These are phyloP conservation scores for Anguilla japonica DNA, from an alignment of 2,113 vertebrate species.

Conservation along the genomic window DNA sequence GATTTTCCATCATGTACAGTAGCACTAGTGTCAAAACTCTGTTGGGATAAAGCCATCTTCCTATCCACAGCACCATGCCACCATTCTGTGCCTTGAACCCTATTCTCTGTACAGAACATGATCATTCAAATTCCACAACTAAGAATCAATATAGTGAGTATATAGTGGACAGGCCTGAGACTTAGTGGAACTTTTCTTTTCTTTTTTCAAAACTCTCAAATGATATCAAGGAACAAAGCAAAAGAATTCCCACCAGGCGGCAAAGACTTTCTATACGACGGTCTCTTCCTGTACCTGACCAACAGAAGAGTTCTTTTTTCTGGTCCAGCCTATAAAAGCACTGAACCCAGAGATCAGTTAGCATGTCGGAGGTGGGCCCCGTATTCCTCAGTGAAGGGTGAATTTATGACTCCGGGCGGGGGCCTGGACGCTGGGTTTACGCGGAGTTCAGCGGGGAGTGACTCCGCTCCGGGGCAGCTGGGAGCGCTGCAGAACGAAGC, in stretches of 20 bases:
- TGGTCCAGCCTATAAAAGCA: background rate
- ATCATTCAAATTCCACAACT: background rate
- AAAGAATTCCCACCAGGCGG: background rate
- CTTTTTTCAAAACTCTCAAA: background rate
- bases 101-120: no score
- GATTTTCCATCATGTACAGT: no score
- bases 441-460: constrained; percentile 34
- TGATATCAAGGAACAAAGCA: background rate
- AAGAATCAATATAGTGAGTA: background rate
- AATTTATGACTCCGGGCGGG: constrained; percentile 24
- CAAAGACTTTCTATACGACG: background rate
- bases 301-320: background rate
- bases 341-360: background rate
- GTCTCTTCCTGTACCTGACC: background rate
- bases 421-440: constrained; percentile 29
- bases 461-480: constrained; percentile 11
- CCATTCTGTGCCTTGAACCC: background rate
- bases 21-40: no score
- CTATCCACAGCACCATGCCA: no score
- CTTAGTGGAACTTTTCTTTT: background rate
- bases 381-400: background rate
- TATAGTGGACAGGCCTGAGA: background rate
- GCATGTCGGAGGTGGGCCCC: background rate
- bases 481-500: constrained; percentile 39
- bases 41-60: no score